Percentiles rank a stretch among this genome's conserved stretches.
phyloP scores from a whole-genome alignment of 2,888 invertebrate species.

The Belgica antarctica region DNA sequence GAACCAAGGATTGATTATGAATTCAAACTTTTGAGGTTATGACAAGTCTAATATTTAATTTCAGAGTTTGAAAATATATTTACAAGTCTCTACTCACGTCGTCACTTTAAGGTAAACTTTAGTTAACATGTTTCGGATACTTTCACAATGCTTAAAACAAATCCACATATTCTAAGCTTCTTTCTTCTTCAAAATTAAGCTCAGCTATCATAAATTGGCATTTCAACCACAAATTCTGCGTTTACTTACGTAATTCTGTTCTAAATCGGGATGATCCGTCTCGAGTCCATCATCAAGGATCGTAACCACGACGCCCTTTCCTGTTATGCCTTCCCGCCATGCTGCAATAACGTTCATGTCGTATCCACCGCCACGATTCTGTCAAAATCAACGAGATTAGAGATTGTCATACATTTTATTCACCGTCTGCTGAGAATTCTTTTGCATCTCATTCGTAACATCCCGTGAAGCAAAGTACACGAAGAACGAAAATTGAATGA shows the following conservation, averaged over 20 bases:
- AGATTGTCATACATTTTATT: too few species aligned
- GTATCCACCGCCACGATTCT: slow-evolving; percentile 87
- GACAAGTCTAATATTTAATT: too few species aligned
- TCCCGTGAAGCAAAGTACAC: background rate
- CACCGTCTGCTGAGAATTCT: background rate
- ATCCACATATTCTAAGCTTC: too few species aligned
- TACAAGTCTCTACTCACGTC: too few species aligned
- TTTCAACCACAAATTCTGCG: slow-evolving; percentile 20
- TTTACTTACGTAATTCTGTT: slow-evolving; percentile 84
- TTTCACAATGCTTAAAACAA: too few species aligned
- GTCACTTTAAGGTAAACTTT: too few species aligned
- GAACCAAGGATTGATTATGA: too few species aligned
- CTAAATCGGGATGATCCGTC: slow-evolving; percentile 91
- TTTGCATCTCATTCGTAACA: background rate
- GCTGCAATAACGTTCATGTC: slow-evolving; percentile 97
- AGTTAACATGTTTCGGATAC: too few species aligned
- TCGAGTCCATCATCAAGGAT: slow-evolving; percentile 96
- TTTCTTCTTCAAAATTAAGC: slow-evolving; percentile 5
- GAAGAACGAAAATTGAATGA: slow-evolving; percentile 4
- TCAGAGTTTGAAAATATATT: too few species aligned
- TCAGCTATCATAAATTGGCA: slow-evolving; percentile 16
- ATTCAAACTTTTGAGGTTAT: too few species aligned
- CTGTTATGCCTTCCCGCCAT: slow-evolving; percentile 92
- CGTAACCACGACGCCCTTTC: slow-evolving; percentile 91
- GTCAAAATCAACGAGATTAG: slow-evolving; percentile 49